phyloP scores from a whole-genome alignment of 1,140 invertebrate species.

The Aphelenchoides fujianensis region DNA sequence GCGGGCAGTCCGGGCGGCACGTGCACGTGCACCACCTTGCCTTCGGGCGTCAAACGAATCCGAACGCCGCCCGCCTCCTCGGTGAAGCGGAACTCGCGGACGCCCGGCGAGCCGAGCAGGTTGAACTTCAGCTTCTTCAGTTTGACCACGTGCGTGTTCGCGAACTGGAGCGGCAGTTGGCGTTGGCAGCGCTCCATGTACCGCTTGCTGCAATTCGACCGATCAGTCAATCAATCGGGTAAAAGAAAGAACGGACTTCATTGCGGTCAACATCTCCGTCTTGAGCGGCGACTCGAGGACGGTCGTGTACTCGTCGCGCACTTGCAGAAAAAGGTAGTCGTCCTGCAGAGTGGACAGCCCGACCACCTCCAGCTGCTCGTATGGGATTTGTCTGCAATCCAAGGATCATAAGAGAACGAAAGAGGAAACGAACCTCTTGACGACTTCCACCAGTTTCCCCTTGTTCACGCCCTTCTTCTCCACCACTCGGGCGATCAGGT shows the following conservation, averaged over 20 bases:
- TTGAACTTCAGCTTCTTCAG: conserved; percentile 46
- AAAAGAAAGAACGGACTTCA: conserved; percentile 46
- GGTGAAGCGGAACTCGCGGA: conserved; percentile 15
- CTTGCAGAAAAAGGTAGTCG: conserved; percentile 71
- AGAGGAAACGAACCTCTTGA: conserved; percentile 69
- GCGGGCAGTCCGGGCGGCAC: conserved; percentile 70
- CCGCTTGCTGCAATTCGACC: conserved; percentile 53
- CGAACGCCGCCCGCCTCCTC: not conserved
- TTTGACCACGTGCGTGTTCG: conserved; percentile 35
- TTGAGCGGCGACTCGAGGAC: conserved; percentile 72
- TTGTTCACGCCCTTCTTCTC: conserved; percentile 69
- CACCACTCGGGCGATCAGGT: conserved; percentile 68
- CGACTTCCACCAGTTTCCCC: conserved; percentile 69
- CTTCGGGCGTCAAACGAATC: conserved; percentile 66
- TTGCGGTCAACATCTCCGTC: conserved; percentile 71
- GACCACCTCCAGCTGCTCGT: conserved; percentile 69
- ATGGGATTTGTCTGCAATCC: conserved; percentile 60
- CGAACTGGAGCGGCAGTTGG: conserved; percentile 48
- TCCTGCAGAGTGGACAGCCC: conserved; percentile 70
- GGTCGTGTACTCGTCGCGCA: conserved; percentile 71
- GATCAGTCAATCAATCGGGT: too few species aligned
- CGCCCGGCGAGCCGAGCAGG: conserved; percentile 37
- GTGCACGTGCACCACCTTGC: conserved; percentile 69
- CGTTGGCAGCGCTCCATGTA: conserved; percentile 50
- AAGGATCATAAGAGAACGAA: not conserved